A percentile compares a stretch with the other conserved stretches of the same genome.
Evolutionary conservation across 2,113 vertebrate species (phyloP).

Genomic region (Ictalurus furcatus): DNA sequence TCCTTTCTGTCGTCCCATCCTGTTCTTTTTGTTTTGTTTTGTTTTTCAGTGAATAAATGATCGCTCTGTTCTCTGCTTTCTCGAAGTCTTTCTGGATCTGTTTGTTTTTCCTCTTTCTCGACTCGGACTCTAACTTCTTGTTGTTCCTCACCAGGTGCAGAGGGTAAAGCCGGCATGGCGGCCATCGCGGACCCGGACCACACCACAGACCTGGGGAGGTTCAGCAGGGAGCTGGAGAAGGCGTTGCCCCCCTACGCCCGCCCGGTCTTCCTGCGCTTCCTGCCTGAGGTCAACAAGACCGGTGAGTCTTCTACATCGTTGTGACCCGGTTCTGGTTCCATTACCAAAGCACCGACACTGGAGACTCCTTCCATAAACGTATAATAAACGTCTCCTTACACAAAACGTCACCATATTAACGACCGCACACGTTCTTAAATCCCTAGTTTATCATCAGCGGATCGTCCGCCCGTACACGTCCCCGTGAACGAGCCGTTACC

Average conservation of each 20-base stretch:
- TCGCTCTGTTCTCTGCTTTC: too few relatives aligned
- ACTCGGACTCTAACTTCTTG: neutral
- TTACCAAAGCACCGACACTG: neutral
- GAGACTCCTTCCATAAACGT: neutral
- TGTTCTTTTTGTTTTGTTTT: too few relatives aligned
- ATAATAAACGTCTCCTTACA: neutral
- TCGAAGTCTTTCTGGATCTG: neutral
- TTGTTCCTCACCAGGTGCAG: constrained; percentile 74
- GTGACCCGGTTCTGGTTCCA: neutral
- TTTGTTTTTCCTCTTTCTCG: neutral
- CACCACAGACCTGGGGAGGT: constrained; percentile 79
- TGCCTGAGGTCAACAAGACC: constrained; percentile 89
- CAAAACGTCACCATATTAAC: neutral
- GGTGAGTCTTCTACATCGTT: constrained; percentile 65
- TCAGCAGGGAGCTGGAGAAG: constrained; percentile 83
- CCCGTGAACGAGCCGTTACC: neutral
- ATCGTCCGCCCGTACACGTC: neutral
- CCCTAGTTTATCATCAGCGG: neutral
- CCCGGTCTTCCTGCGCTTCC: constrained; percentile 88
- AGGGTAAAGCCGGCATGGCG: constrained; percentile 97
- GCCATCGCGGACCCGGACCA: constrained; percentile 81
- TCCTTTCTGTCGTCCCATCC: neutral
- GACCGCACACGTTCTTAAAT: neutral
- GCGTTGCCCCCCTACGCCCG: constrained; percentile 85
- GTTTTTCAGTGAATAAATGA: too few relatives aligned